Evolutionary conservation across 2,113 vertebrate species (phyloP).

Genomic region (Typhlomys cinereus): DNA sequence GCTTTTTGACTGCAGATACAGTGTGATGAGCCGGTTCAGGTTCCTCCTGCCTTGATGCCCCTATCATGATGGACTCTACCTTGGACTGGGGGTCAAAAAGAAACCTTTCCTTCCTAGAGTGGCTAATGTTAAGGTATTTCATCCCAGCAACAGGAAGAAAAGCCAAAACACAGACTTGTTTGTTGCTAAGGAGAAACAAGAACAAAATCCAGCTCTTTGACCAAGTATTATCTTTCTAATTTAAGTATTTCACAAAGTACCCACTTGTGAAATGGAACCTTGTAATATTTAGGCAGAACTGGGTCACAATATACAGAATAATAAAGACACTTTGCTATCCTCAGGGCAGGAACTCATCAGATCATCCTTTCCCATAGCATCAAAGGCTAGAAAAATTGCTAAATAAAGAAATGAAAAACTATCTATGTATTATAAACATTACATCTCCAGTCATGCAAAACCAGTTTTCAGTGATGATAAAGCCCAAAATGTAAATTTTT

Average conservation of each 20-base stretch:
- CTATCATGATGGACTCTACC: too few relatives aligned
- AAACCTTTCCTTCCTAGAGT: too few relatives aligned
- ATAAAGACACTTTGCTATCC: background rate
- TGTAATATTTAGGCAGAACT: slow-evolving; percentile 40
- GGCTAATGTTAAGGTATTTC: too few relatives aligned
- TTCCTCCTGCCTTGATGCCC: too few relatives aligned
- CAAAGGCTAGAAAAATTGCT: background rate
- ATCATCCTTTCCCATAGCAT: background rate
- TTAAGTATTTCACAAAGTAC: background rate
- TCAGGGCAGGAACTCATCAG: background rate
- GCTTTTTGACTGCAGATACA: too few relatives aligned
- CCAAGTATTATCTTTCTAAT: slow-evolving; percentile 1
- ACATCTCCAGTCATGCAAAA: background rate
- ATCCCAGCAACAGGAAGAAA: too few relatives aligned
- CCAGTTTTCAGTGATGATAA: background rate
- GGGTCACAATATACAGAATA: background rate
- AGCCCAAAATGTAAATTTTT: background rate
- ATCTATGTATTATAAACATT: background rate
- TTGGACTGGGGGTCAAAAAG: too few relatives aligned
- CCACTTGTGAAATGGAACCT: background rate
- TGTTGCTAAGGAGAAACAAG: background rate
- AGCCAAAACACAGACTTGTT: too few relatives aligned
- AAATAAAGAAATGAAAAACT: background rate
- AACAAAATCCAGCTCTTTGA: background rate
- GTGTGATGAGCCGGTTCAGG: too few relatives aligned